phyloP scores from a whole-genome alignment of 1,140 invertebrate genomes.

The Tyrophagus putrescentiae region DNA sequence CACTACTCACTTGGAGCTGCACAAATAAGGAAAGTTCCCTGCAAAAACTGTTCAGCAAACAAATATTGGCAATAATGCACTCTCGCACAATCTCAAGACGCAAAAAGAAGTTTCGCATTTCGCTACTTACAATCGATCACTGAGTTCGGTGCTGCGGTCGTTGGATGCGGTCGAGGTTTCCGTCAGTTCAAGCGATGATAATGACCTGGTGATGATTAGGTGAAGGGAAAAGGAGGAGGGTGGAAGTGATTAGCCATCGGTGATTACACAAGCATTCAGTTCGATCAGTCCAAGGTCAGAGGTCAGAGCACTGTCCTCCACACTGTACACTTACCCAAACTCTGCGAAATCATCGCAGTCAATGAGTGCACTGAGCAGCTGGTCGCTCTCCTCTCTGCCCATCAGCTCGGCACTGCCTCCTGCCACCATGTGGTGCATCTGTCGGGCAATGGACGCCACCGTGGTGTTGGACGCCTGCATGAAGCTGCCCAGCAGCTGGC shows the following conservation, averaged over 20 bases:
- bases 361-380: slow-evolving; percentile 74
- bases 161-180: slow-evolving; percentile 12
- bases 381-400: slow-evolving; percentile 58
- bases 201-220: neutral
- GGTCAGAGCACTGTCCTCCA: neutral
- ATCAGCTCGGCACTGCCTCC: slow-evolving; percentile 32
- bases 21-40: too few relatives aligned
- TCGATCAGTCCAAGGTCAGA: neutral
- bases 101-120: neutral
- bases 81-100: too few relatives aligned
- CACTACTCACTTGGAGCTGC: too few relatives aligned
- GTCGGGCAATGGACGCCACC: neutral
- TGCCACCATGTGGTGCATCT: neutral
- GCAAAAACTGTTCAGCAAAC: too few relatives aligned
- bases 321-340: slow-evolving; percentile 40
- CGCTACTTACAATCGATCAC: slow-evolving; percentile 17
- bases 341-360: slow-evolving; percentile 91
- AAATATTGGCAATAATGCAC: too few relatives aligned
- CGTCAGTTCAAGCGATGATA: slow-evolving; percentile 9
- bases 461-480: neutral
- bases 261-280: neutral
- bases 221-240: neutral
- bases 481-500: too few relatives aligned
- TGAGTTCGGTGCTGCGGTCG: slow-evolving; percentile 13
- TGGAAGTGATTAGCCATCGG: neutral